Conservation (phyloP, 2,797 vertebrate species). For the Mycteria americana region DNA sequence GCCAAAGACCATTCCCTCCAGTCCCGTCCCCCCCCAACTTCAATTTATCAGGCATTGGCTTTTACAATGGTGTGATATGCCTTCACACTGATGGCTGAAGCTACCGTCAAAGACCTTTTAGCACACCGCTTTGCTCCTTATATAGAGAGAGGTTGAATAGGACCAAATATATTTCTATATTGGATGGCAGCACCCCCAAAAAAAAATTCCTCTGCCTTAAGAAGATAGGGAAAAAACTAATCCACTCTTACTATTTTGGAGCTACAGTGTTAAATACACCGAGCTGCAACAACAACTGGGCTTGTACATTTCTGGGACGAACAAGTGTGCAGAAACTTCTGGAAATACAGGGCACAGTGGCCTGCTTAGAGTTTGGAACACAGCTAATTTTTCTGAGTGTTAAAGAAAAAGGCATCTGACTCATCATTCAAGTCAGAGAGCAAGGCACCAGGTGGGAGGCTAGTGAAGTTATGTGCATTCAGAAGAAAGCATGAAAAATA, state of each 20-base stretch:
- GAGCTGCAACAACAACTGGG: background rate
- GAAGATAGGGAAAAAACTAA: background rate
- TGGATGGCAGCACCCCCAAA: background rate
- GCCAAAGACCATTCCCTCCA: background rate
- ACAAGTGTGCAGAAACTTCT: background rate
- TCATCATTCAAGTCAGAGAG: constrained; percentile 2
- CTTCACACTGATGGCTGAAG: background rate
- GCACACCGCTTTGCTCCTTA: background rate
- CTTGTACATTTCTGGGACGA: background rate
- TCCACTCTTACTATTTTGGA: background rate
- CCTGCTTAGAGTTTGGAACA: background rate
- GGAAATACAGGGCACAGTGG: background rate
- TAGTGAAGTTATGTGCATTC: background rate
- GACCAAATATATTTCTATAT: background rate
- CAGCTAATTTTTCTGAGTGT: background rate
- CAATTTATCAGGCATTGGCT: background rate
- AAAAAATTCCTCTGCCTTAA: background rate
- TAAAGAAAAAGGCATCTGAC: background rate
- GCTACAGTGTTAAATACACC: background rate
- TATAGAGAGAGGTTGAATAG: background rate
- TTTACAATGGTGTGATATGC: background rate
- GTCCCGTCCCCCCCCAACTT: no score
- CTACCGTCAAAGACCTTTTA: background rate
- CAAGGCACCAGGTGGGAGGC: background rate
- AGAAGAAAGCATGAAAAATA: background rate